Evolutionary conservation across 2,888 invertebrate genomes (phyloP), one percentile per base, ranked within the genome.

Genomic region (Rhimphoctona megacephalus): DNA sequence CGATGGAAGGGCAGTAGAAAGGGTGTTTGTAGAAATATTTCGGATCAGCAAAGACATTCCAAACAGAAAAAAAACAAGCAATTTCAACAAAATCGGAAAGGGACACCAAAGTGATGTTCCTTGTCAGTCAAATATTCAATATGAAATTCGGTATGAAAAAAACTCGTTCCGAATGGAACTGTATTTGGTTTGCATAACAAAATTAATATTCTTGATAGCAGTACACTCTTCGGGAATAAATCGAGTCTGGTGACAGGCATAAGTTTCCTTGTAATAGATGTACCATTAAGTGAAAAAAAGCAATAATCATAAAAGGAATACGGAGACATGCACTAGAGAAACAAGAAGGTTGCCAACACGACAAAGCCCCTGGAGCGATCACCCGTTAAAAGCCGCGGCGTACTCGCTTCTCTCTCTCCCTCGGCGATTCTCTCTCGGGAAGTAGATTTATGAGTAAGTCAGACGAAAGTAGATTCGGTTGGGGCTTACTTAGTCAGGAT

Each of bases 371-470:
- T 30, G 78, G 74, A 78, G 86, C 81, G 86, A 86, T 84, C 81
- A 83, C 77, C 81, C 83, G 83, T 86, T 86, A 86, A 86, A 86
- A 86, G 85, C 81, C 73, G 57, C 66, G 81, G 73, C 78, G 54
- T 84, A 78, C 49, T 67, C 61, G 46, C 46, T 39, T 72, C 79
- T 57, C 79, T 70, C 64, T 39, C 81, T 25, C 66, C 74, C 61
- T 22, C 22, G 57, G 39, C 49, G 17, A 25, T 46, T 39, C 43
- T 73, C 72, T 66, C 33, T 36, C 25, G 43, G 39, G 43, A 61
- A 73, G 85, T 74, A 76, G 79, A 85, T 85, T 85, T 85, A 85
- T 85, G 85, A 83, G 82, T 80, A 76, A 85, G 82, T 85, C 81
- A 74, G 87, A 79, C 81, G 73, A 77, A 80, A 81, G 76, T 64